Evolutionary conservation across 1,140 invertebrate species (phyloP).

Genomic region (Acarapis woodi): DNA sequence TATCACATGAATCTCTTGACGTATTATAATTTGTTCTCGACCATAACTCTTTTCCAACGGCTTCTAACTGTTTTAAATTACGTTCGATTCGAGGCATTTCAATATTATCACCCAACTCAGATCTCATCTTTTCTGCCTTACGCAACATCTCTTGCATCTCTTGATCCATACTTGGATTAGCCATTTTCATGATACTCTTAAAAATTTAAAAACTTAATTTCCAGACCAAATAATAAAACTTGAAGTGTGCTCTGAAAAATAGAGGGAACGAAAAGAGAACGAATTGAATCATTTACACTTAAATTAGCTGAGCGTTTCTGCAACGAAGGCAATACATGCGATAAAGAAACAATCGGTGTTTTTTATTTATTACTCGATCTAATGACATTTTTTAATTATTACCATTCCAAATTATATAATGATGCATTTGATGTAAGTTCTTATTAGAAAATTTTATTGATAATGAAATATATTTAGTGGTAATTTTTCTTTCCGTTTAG

Average conservation of each 20-base stretch:
- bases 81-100: constrained; percentile 46
- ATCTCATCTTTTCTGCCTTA: constrained; percentile 61
- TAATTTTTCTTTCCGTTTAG: constrained; percentile 17
- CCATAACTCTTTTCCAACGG: constrained; percentile 66
- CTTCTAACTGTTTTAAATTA: constrained; percentile 60
- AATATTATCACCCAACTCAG: constrained; percentile 49
- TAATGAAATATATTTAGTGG: not conserved
- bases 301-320: too few relatives aligned
- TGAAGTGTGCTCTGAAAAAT: too few relatives aligned
- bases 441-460: too few relatives aligned
- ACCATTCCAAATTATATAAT: constrained; percentile 43
- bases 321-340: too few relatives aligned
- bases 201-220: too few relatives aligned
- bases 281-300: too few relatives aligned
- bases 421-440: constrained; percentile 41
- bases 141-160: constrained; percentile 55
- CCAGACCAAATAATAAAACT: too few relatives aligned
- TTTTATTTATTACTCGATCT: constrained; percentile 58
- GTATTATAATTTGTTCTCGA: constrained; percentile 39
- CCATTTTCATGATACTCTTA: too few relatives aligned
- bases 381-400: constrained; percentile 66
- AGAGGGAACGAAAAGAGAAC: too few relatives aligned
- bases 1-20: constrained; percentile 33
- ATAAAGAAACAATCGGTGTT: constrained; percentile 27
- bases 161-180: too few relatives aligned